phyloP scores from a whole-genome alignment of 2,113 vertebrate genomes.

The Pionites leucogaster region DNA sequence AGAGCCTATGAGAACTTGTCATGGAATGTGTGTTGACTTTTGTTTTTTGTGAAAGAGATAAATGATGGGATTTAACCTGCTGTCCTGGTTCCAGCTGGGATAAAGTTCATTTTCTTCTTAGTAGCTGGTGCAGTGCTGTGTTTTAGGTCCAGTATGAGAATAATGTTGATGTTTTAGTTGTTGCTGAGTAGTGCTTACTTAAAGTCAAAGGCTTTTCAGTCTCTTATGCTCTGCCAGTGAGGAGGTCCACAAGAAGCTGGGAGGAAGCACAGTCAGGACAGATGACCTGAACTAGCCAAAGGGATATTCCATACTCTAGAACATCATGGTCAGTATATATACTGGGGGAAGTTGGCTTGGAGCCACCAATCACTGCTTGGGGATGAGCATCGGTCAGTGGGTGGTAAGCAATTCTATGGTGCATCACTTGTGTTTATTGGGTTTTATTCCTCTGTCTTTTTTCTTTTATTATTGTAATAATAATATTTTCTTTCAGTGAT shows the following conservation, averaged over 20 bases:
- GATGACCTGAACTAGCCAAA: not conserved
- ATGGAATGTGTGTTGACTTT: not conserved
- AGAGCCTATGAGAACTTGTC: fast-evolving
- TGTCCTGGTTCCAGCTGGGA: not conserved
- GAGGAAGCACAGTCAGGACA: not conserved
- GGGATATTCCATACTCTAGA: not conserved
- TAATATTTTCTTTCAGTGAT: not conserved
- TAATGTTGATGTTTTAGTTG: not conserved
- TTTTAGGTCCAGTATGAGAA: not conserved
- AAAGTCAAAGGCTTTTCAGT: not conserved
- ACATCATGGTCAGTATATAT: not conserved
- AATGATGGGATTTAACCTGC: not conserved
- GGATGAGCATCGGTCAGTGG: not conserved
- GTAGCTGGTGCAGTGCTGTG: not conserved
- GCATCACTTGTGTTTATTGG: not conserved
- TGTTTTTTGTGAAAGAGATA: not conserved
- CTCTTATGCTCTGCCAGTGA: not conserved
- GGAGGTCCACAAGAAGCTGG: not conserved
- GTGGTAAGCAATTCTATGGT: not conserved
- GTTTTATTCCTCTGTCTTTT: not conserved
- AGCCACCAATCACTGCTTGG: not conserved
- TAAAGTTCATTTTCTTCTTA: not conserved
- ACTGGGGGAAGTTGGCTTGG: not conserved
- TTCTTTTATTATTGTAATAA: not conserved
- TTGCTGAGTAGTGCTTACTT: not conserved